These are phyloP conservation scores for Esperia sulphurella DNA, from an alignment of 2,888 invertebrate species.

Conservation along the genomic window DNA sequence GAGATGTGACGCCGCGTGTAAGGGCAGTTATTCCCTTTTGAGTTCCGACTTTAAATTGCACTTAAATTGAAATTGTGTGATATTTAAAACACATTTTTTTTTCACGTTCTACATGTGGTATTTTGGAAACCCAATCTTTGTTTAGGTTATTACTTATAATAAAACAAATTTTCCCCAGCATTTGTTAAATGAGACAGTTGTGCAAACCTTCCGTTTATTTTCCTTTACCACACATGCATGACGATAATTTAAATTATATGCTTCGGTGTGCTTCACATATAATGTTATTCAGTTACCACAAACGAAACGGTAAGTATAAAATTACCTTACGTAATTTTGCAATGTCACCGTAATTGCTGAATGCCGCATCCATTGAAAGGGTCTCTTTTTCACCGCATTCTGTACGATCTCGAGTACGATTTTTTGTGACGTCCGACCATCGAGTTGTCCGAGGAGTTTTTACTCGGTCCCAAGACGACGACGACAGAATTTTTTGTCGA, in stretches of 20 bases:
- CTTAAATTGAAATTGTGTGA: no score
- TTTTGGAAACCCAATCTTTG: no score
- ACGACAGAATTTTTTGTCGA: constrained; percentile 58
- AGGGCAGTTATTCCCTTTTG: no score
- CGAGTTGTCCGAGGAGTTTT: constrained; percentile 61
- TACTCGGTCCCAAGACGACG: constrained; percentile 46
- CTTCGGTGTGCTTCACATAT: background rate
- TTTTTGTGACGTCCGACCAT: constrained; percentile 60
- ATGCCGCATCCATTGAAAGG: constrained; percentile 63
- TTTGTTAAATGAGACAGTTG: no score
- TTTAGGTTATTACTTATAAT: no score
- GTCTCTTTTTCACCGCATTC: constrained; percentile 53
- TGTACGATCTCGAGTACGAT: constrained; percentile 41
- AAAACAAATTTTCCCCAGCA: no score
- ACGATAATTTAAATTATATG: background rate
- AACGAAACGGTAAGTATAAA: constrained; percentile 5
- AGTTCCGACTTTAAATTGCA: no score
- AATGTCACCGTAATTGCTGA: constrained; percentile 40
- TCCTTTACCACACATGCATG: background rate
- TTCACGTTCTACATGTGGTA: no score
- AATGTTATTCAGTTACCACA: background rate
- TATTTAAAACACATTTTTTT: no score
- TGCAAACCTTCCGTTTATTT: background rate
- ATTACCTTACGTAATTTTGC: constrained; percentile 18
- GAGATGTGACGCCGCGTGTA: no score